Conservation (phyloP, 92 coral and sea anemone species). For the Parazoanthus darwini region DNA sequence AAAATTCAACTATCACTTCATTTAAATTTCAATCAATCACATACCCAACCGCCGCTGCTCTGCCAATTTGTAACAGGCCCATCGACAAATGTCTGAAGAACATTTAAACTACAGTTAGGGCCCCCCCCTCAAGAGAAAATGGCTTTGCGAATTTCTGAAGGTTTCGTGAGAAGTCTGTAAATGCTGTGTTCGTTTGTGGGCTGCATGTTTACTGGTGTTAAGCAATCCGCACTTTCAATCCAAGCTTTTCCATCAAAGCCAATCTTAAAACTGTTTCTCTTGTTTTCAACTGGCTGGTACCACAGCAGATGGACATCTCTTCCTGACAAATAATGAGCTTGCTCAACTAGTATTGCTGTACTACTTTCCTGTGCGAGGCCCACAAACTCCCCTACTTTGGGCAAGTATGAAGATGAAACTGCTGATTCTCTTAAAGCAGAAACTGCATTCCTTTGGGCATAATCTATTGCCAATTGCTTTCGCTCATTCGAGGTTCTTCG, state of each 20-base stretch:
- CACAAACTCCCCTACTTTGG: constrained; percentile 8
- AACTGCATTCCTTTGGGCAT: neutral
- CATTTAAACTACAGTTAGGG: too few relatives aligned
- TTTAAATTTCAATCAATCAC: too few relatives aligned
- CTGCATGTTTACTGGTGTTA: constrained; percentile 5
- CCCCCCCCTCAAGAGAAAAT: neutral
- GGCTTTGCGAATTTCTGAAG: neutral
- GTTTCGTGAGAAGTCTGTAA: neutral
- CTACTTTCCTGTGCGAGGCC: neutral
- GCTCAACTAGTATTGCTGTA: constrained; percentile 9
- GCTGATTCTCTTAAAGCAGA: neutral
- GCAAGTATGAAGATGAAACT: neutral
- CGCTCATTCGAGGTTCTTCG: neutral
- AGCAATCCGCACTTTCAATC: neutral
- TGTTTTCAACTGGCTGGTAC: neutral
- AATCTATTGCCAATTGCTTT: constrained; percentile 4
- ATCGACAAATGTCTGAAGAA: too few relatives aligned
- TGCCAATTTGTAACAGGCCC: too few relatives aligned
- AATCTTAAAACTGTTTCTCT: neutral
- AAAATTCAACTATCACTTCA: too few relatives aligned
- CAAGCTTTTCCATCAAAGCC: constrained; percentile 5
- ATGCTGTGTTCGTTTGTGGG: neutral
- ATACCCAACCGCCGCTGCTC: too few relatives aligned
- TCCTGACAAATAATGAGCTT: neutral
- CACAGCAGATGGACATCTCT: constrained; percentile 19